Evolutionary conservation across 2,113 vertebrate species (phyloP).

Genomic region (Rhipidura dahli): DNA sequence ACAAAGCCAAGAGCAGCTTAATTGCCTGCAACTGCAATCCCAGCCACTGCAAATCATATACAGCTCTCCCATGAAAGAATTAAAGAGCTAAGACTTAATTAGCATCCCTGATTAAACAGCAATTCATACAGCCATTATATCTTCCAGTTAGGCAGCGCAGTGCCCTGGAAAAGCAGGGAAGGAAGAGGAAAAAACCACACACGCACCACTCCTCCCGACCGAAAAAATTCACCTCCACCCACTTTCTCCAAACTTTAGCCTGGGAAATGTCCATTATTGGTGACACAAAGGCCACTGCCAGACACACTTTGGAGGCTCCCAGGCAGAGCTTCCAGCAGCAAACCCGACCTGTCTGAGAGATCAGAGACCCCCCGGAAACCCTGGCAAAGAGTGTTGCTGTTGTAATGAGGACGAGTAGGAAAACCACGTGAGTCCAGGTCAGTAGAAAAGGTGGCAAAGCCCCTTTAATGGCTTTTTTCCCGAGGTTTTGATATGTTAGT

Average conservation of each 20-base stretch:
- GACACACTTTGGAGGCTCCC: neutral
- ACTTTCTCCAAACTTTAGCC: neutral
- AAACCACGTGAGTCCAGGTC: too few relatives aligned
- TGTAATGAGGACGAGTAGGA: too few relatives aligned
- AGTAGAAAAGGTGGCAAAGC: too few relatives aligned
- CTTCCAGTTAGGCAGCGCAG: neutral
- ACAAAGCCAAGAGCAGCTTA: neutral
- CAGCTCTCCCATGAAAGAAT: constrained; percentile 41
- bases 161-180: neutral
- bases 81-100: constrained; percentile 62
- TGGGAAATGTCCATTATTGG: neutral
- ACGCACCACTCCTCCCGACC: accelerated
- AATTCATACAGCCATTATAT: constrained; percentile 48
- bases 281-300: neutral
- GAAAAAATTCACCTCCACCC: neutral
- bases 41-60: constrained; percentile 41
- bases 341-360: neutral
- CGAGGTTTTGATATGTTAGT: too few relatives aligned
- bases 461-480: too few relatives aligned
- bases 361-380: neutral
- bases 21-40: constrained; percentile 17
- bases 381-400: too few relatives aligned
- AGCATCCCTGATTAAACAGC: constrained; percentile 64
- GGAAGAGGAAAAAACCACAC: neutral
- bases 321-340: neutral